Evolutionary conservation across 2,888 invertebrate genomes (phyloP), one percentile per base, ranked within the genome.

Genomic region (Machimus rusticus): DNA sequence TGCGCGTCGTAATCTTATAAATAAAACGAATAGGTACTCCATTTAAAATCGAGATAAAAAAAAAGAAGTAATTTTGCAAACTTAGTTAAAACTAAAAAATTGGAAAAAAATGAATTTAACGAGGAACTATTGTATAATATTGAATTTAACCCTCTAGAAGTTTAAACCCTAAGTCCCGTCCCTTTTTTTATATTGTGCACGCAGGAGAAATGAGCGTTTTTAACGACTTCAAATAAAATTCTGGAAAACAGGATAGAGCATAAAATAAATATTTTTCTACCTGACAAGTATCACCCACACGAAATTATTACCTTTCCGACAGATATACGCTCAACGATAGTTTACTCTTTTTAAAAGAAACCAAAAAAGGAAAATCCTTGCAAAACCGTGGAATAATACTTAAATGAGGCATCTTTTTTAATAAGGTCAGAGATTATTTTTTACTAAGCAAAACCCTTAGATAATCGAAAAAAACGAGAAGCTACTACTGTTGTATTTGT

Each of bases 211-310:
- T 19, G 66, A 66, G 66, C 66, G 66, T 66, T 66, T 66, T 66
- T 66, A 66, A 66, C 23, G 28, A 66, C 19, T 28, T 28, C 66
- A 66, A 23, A 12, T 23, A 19, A 66, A 66, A 66, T 66, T 12
- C 39, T 76, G 76, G 76, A 28, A 34, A 5, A 76, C 76, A 34
- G 8, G n/a, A 37, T 76, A 37, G 31, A 37, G 28, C n/a, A 76
- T 5, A 37, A 76, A 76, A 76, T 28, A 76, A 34, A 76, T 76
- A 76, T 76, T 76, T 76, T 76, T 76, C 76, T 76, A 76, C 76
- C 34, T 76, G 16, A 76, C 66, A 76, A 76, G 19, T 28, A 76
- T 76, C 76, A n/a, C 19, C 66, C 66, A 66, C 28, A 66, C 66
- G 3, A 0, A 66, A 66, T 51, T 16, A 46, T 1, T 28, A 12